Conservation (phyloP, 1,140 invertebrate species). For the Magallana angulata region DNA sequence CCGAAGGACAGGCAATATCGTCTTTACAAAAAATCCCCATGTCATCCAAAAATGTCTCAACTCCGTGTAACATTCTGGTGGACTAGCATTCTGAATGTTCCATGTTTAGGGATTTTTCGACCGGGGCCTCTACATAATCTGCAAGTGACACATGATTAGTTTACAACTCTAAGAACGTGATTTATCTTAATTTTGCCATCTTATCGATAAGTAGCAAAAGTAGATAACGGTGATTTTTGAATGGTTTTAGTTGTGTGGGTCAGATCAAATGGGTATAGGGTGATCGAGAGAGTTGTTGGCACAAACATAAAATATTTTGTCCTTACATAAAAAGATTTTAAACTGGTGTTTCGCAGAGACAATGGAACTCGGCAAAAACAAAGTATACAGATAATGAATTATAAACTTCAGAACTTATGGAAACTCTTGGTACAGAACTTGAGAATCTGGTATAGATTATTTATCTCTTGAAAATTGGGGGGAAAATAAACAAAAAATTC, state of each 20-base stretch:
- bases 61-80: background rate
- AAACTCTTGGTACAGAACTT: too few species aligned
- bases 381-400: too few species aligned
- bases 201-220: background rate
- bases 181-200: conserved; percentile 16
- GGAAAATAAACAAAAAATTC: too few species aligned
- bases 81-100: background rate
- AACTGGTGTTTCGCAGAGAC: background rate
- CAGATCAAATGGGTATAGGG: background rate
- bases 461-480: too few species aligned
- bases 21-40: background rate
- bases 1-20: background rate
- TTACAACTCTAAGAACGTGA: background rate
- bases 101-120: background rate
- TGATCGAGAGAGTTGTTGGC: background rate
- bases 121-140: background rate
- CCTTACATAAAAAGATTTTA: background rate
- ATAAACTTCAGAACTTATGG: too few species aligned
- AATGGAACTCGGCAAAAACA: background rate
- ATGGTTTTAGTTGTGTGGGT: background rate
- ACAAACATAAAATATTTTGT: background rate
- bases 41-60: background rate
- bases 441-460: too few species aligned
- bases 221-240: conserved; percentile 1
- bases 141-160: background rate